Base-by-base conservation (phyloP, 2,888 invertebrate species). In the Scrobipalpa costella region DNA sequence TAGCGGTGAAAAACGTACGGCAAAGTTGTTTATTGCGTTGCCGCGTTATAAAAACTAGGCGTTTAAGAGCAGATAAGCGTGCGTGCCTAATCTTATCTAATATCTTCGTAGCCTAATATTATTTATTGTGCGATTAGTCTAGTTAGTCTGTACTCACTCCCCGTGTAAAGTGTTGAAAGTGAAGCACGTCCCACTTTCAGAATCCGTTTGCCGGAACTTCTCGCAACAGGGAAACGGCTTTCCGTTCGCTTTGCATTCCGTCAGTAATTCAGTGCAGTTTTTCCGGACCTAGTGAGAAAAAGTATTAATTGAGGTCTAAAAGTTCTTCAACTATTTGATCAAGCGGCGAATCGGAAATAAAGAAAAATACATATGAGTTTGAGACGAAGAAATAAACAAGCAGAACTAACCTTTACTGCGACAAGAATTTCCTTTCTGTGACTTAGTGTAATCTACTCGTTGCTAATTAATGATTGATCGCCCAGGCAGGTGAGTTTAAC, bases 111-210 rank as follows among this genome's bases (percentile, higher is more conserved):
- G 7, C 11, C 34, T 11, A 11, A 38, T 38, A 8, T 34, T 55
- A n/a, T 55, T 5, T 15, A 9, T 9, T 44, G 7, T 19, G 15
- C n/a, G n/a, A n/a, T n/a, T 57, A 36, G n/a, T 57, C 34, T 55
- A 8, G 38, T 1, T 36, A 57, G 36, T 40, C n/a, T n/a, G 47
- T 34, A 73, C 74, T 74, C 79, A 93, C 93, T 77, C 81, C 69
- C 83, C 83, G 70, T 93, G 93, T 63, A 89, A 76, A 9, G 92
- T 91, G 76, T 93, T 93, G 67, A 93, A 87, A n/a, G 87, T 84
- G 71, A 82, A 93, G 69, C 93, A 93, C 50, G 81, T 74, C 17
- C 93, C 93, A 65, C 87, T 75, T 70, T 93, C 93, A 0, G 93
- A 92, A 63, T 93, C 88, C 0, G 93, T 83, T 1, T 67, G 65